phyloP scores from a whole-genome alignment of 2,797 vertebrate species.

The Chaetodon trifasciatus region DNA sequence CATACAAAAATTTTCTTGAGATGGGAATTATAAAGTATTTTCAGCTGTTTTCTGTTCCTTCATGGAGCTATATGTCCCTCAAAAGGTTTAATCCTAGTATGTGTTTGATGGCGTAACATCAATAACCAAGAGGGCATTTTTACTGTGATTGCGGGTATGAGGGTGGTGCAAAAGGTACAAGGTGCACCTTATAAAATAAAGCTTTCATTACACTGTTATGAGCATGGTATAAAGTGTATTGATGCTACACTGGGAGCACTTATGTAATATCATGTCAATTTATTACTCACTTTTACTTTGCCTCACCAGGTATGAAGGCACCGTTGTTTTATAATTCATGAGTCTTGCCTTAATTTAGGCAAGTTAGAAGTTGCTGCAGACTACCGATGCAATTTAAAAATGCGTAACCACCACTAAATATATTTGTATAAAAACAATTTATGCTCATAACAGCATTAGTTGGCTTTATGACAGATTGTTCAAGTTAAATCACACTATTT shows the following conservation, averaged over 20 bases:
- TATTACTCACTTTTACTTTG: slow-evolving; percentile 63
- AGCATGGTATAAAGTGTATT: slow-evolving; percentile 71
- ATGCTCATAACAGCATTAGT: slow-evolving; percentile 78
- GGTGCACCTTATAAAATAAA: slow-evolving; percentile 67
- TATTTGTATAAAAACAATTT: slow-evolving; percentile 70
- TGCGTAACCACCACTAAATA: slow-evolving; percentile 57
- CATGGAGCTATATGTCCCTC: slow-evolving; percentile 20
- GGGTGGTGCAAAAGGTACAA: slow-evolving; percentile 56
- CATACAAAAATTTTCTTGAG: slow-evolving; percentile 52
- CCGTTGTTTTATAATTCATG: slow-evolving; percentile 67
- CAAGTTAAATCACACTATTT: slow-evolving; percentile 70
- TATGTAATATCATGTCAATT: slow-evolving; percentile 59
- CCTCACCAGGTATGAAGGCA: slow-evolving; percentile 77
- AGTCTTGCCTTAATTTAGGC: slow-evolving; percentile 65
- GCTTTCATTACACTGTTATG: slow-evolving; percentile 75
- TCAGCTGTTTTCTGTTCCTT: slow-evolving; percentile 8
- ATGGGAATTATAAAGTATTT: slow-evolving; percentile 33
- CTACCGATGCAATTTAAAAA: slow-evolving; percentile 67
- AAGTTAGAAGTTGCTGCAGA: slow-evolving; percentile 57
- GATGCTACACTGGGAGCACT: slow-evolving; percentile 77
- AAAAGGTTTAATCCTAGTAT: slow-evolving; percentile 34
- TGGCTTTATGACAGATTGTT: slow-evolving; percentile 73
- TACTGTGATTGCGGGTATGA: slow-evolving; percentile 40
- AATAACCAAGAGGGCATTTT: slow-evolving; percentile 42
- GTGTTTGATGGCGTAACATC: slow-evolving; percentile 27